phyloP scores from a whole-genome alignment of 2,888 invertebrate species.

The Andrena marginata region DNA sequence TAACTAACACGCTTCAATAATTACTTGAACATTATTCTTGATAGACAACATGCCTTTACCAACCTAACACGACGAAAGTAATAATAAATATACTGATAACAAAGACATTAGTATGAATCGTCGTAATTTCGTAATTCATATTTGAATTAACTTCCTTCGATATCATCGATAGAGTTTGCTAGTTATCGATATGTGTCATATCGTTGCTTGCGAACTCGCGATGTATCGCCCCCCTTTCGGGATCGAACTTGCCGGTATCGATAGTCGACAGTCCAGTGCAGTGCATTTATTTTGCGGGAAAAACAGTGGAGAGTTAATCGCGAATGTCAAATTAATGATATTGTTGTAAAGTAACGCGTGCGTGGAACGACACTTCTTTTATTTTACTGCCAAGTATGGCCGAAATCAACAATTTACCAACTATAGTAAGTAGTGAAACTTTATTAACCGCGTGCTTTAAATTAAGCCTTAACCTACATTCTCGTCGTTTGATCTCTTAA shows the following conservation, averaged over 20 bases:
- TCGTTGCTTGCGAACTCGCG: too few relatives aligned
- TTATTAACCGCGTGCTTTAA: conserved; percentile 6
- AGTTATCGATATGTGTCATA: too few relatives aligned
- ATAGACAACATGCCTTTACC: too few relatives aligned
- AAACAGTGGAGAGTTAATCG: neutral
- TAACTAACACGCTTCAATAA: too few relatives aligned
- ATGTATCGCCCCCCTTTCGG: neutral
- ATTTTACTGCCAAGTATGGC: conserved; percentile 70
- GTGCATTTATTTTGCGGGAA: conserved; percentile 10
- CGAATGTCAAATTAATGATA: conserved; percentile 24
- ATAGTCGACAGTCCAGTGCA: neutral
- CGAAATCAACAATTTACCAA: conserved; percentile 76
- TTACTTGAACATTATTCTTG: too few relatives aligned
- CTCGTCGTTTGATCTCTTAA: neutral
- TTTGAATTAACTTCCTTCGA: too few relatives aligned
- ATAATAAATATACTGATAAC: too few relatives aligned
- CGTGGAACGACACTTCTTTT: neutral
- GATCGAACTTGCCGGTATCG: conserved; percentile 1
- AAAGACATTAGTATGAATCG: too few relatives aligned
- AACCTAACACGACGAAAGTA: too few relatives aligned
- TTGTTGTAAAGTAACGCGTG: neutral
- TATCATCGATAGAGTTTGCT: too few relatives aligned
- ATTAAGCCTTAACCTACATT: conserved; percentile 37
- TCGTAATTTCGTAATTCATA: too few relatives aligned
- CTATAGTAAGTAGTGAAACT: conserved; percentile 75